Base-by-base conservation (phyloP, 1,140 invertebrate species). In the Drosophila arizonae region DNA sequence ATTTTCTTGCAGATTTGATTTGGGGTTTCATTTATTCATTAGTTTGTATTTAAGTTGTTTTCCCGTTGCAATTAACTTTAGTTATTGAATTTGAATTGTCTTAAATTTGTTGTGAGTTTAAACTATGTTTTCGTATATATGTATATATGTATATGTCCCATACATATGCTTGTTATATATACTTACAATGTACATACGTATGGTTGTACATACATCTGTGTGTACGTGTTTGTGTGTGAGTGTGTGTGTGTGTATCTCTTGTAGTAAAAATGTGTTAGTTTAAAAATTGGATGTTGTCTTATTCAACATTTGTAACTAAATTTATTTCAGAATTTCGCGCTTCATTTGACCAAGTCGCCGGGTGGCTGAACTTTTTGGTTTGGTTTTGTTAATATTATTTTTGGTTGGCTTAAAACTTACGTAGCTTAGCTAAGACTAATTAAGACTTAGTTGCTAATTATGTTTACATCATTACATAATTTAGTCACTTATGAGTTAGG, bases 271-370 rank as follows among this genome's bases (percentile, higher is more conserved):
- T 84, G 73, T 84, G 75, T 77, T 64, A 62, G 79, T 79, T 82
- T 82, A 82, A 82, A 81, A 82, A 76, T 85, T 75, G 63, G 64
- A 77, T 77, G 72, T 76, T 68, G 43, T 71, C 28, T 67, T 81
- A 63, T 43, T 55, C 79, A 71, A 86, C 82, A 79, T 82, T 79
- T 39, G 9, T 60, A 87, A 86, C 72, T 86, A 86, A 86, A 82
- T 82, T 82, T 87, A 86, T 79, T 87, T 87, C 82, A 87, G 82
- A 87, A 87, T 87, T 88, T 87, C 70, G 79, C 82, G 82, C 82
- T 87, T 87, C 54, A 43, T 62, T 73, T 71, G 64, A 77, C 84
- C 73, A 72, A 74, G 62, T 72, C 68, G 73, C 81, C 60, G 51
- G 50, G 54, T 24, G 50, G 72, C 57, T 64, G 70, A 72, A 57